These are phyloP conservation scores for Paratilapia polleni DNA, from an alignment of 2,113 vertebrate genomes.

Conservation along the genomic window DNA sequence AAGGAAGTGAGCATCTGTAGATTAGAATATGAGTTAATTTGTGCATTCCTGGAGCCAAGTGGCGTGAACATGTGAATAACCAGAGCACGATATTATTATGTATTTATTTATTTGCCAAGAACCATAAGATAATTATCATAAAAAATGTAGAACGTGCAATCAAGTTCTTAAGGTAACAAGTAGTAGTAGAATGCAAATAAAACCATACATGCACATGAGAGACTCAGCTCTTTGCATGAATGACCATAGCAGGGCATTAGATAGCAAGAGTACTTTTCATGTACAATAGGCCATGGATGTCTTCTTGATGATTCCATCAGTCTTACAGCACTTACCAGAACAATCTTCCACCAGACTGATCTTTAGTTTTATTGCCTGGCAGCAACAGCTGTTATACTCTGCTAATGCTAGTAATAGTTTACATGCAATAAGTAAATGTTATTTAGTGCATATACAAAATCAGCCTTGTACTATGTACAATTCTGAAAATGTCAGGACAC, in stretches of 20 bases:
- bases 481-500: too few species aligned
- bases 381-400: slow-evolving; percentile 38
- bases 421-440: slow-evolving; percentile 37
- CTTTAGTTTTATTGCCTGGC: slow-evolving; percentile 47
- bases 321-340: slow-evolving; percentile 54
- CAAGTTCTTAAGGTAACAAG: background rate
- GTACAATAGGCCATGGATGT: slow-evolving; percentile 43
- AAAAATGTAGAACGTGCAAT: background rate
- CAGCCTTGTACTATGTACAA: background rate
- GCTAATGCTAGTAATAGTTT: slow-evolving; percentile 22
- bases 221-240: slow-evolving; percentile 32
- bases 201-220: background rate
- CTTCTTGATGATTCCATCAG: slow-evolving; percentile 47
- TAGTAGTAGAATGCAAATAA: background rate
- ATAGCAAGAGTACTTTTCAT: slow-evolving; percentile 35
- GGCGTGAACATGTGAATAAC: background rate
- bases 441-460: slow-evolving; percentile 16
- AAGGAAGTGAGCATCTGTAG: background rate
- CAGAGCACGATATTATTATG: background rate
- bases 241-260: slow-evolving; percentile 15
- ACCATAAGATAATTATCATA: background rate
- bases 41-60: background rate
- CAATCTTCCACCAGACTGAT: slow-evolving; percentile 39
- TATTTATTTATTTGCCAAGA: background rate
- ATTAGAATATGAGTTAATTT: slow-evolving; percentile 19